A percentile compares a stretch with the other conserved stretches of the same genome.
These are phyloP conservation scores for Agelastica alni DNA, from an alignment of 2,888 invertebrate genomes.

Conservation along the genomic window DNA sequence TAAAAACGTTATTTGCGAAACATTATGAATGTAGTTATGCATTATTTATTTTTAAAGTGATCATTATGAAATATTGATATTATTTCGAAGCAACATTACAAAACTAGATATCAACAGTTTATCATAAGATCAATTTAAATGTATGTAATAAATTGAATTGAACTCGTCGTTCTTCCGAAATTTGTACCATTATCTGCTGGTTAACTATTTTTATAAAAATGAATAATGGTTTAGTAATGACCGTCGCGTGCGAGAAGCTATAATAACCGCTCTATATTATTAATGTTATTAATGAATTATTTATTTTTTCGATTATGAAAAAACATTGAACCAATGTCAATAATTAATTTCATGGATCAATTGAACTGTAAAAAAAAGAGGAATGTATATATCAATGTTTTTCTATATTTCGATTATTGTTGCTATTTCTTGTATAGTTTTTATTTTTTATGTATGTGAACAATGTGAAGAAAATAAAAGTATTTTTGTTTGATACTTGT, in stretches of 20 bases:
- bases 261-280: background rate
- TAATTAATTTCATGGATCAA: background rate
- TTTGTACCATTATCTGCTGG: background rate
- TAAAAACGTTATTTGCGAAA: no score
- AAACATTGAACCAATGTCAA: constrained; percentile 14
- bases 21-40: no score
- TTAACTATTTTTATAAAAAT: no score
- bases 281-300: constrained; percentile 23
- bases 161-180: background rate
- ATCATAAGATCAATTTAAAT: background rate
- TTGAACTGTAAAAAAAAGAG: background rate
- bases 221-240: background rate
- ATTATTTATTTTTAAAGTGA: no score
- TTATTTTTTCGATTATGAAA: constrained; percentile 24
- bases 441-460: constrained; percentile 38
- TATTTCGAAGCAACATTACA: no score
- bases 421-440: constrained; percentile 39
- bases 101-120: no score
- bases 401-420: constrained; percentile 30
- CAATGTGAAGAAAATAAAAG: constrained; percentile 31
- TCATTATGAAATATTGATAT: no score
- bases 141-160: background rate
- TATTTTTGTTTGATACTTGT: constrained; percentile 29
- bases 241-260: no score
- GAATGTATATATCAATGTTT: constrained; percentile 15